Evolutionary conservation across 2,797 vertebrate genomes (phyloP).

Genomic region (Takifugu ocellatus): DNA sequence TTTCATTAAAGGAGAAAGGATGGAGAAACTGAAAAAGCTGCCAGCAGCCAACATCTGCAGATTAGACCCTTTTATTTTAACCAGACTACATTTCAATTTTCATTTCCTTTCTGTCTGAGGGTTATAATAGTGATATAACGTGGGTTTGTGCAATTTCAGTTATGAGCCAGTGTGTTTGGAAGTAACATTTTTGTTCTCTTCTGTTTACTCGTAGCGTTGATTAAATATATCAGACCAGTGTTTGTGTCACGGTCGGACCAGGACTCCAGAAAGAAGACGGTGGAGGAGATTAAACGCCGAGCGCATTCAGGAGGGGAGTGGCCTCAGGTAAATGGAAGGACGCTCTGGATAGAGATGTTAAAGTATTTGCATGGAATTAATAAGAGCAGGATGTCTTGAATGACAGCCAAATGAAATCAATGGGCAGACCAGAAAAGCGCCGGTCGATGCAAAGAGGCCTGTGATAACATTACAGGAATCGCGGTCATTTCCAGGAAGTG

Average conservation of each 20-base stretch:
- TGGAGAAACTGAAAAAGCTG: neutral
- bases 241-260: slow-evolving; percentile 96
- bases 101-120: neutral
- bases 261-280: slow-evolving; percentile 92
- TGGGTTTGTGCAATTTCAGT: neutral
- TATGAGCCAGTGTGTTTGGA: too few species aligned
- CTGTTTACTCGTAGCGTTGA: slow-evolving; percentile 81
- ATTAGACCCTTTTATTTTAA: neutral
- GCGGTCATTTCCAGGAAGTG: too few species aligned
- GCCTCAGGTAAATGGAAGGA: slow-evolving; percentile 84
- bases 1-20: neutral
- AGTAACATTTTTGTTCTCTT: neutral
- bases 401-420: neutral
- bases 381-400: neutral
- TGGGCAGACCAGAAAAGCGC: too few species aligned
- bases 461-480: too few species aligned
- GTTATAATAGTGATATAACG: too few species aligned
- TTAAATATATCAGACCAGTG: slow-evolving; percentile 92
- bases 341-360: neutral
- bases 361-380: too few species aligned
- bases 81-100: neutral
- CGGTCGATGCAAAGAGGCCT: too few species aligned
- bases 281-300: slow-evolving; percentile 92
- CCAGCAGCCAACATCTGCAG: neutral
- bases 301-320: slow-evolving; percentile 88